Conservation (phyloP, 2,888 invertebrate genomes). For the Cheilosia vernalis region DNA sequence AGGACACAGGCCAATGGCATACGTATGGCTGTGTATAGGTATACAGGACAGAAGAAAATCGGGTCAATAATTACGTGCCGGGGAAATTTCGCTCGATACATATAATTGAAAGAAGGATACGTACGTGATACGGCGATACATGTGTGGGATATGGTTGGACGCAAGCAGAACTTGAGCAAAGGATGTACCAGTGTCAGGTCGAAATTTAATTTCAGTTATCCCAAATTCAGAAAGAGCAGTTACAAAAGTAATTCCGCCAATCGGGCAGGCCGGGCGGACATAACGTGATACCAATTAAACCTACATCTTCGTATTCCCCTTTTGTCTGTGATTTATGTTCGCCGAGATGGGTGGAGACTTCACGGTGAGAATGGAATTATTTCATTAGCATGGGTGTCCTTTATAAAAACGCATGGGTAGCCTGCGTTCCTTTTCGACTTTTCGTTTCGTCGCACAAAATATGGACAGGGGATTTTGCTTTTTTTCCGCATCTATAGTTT, state of each 20-base stretch:
- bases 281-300: slow-evolving; percentile 34
- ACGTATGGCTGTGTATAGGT: too few relatives aligned
- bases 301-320: slow-evolving; percentile 24
- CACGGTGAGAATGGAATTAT: not conserved
- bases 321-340: slow-evolving; percentile 40
- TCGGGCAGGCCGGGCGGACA: not conserved
- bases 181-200: slow-evolving; percentile 25
- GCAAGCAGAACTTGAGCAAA: slow-evolving; percentile 7
- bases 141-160: slow-evolving; percentile 21
- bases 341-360: not conserved
- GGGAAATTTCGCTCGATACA: slow-evolving; percentile 62
- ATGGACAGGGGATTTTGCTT: too few relatives aligned
- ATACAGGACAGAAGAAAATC: slow-evolving; percentile 15
- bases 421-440: too few relatives aligned
- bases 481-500: too few relatives aligned
- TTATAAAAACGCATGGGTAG: not conserved
- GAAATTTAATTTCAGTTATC: slow-evolving; percentile 52
- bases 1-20: slow-evolving; percentile 5
- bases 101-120: slow-evolving; percentile 69
- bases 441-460: too few relatives aligned
- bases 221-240: slow-evolving; percentile 31
- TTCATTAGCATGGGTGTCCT: not conserved
- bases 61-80: slow-evolving; percentile 73
- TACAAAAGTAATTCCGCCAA: slow-evolving; percentile 58
- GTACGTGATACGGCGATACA: slow-evolving; percentile 55